Evolutionary conservation across 2,797 vertebrate genomes (phyloP).

Genomic region (Threskiornis aethiopicus): DNA sequence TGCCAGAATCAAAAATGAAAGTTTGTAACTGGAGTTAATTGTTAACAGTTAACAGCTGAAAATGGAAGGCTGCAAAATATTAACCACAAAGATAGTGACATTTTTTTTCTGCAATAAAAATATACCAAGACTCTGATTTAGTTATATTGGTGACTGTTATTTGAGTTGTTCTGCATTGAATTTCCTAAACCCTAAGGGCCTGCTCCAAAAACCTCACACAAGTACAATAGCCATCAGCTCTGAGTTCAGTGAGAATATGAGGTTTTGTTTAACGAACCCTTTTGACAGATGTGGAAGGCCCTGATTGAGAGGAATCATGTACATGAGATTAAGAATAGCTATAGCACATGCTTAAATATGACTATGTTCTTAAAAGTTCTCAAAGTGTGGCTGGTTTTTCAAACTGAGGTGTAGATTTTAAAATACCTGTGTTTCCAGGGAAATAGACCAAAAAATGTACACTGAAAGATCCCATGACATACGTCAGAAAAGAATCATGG

Average conservation of each 20-base stretch:
- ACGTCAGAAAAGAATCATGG: neutral
- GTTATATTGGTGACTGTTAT: neutral
- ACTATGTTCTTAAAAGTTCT: neutral
- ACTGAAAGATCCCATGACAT: neutral
- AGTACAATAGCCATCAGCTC: neutral
- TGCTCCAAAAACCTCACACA: neutral
- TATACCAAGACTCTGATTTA: neutral
- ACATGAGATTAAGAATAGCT: neutral
- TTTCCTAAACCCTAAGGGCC: neutral
- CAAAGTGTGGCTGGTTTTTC: neutral
- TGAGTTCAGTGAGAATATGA: neutral
- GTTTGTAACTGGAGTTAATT: neutral
- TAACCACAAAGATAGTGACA: neutral
- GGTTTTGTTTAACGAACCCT: neutral
- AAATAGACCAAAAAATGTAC: neutral
- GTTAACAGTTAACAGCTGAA: neutral
- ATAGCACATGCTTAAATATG: neutral
- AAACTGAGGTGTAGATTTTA: neutral
- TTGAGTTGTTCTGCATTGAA: neutral
- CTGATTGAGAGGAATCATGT: neutral
- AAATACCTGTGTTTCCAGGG: neutral
- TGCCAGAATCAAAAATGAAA: neutral
- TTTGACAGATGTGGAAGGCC: neutral
- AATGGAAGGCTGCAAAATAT: neutral
- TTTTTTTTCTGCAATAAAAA: neutral